phyloP scores from a whole-genome alignment of 64 coral and sea anemone genomes.

The Actinia equina region DNA sequence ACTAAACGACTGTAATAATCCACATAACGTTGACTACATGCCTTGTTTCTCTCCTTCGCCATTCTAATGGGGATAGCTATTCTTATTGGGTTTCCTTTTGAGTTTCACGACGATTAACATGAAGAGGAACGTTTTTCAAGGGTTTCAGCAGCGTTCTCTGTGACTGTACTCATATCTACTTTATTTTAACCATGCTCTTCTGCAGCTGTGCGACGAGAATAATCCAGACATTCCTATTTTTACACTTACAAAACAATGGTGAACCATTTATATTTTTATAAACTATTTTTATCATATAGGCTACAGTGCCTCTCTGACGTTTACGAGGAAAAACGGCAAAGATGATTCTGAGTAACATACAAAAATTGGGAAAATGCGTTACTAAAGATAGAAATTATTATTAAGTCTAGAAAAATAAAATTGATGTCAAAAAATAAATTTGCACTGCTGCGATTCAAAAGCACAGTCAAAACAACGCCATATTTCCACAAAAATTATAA shows the following conservation, averaged over 20 bases:
- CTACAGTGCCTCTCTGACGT: conserved; percentile 77
- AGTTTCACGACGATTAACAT: conserved; percentile 60
- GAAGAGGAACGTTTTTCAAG: conserved; percentile 29
- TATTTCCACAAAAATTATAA: no score
- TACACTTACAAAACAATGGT: conserved; percentile 79
- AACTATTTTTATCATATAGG: conserved; percentile 65
- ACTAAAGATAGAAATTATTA: conserved; percentile 22
- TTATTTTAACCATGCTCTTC: conserved; percentile 66
- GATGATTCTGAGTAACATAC: conserved; percentile 48
- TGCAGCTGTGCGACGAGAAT: conserved; percentile 75
- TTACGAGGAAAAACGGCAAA: no score
- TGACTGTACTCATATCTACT: conserved; percentile 52
- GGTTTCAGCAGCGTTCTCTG: conserved; percentile 35
- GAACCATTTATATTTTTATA: conserved; percentile 89
- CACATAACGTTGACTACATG: conserved; percentile 69
- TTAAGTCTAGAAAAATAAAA: no score
- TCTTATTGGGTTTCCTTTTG: conserved; percentile 56
- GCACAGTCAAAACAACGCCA: no score
- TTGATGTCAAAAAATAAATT: no score
- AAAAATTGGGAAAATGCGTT: conserved; percentile 41
- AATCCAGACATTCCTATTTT: conserved; percentile 79
- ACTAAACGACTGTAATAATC: conserved; percentile 62
- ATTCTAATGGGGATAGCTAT: conserved; percentile 71
- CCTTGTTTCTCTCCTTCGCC: conserved; percentile 86
- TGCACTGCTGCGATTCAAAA: no score